phyloP scores from a whole-genome alignment of 1,140 invertebrate species.

The Tetraneura akinire region DNA sequence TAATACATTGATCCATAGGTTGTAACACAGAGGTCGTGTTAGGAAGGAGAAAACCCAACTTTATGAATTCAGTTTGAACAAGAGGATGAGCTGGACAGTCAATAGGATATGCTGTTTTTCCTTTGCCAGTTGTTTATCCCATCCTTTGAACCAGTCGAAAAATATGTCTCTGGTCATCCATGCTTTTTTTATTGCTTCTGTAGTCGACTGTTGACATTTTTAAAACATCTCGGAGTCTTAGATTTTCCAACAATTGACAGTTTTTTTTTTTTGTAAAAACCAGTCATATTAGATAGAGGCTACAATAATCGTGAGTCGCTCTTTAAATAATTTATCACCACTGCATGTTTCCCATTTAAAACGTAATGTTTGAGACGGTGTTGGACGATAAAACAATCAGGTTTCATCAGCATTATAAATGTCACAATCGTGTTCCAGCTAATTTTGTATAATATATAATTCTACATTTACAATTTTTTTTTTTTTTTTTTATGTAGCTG shows the following conservation, averaged over 20 bases:
- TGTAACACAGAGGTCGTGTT: conserved; percentile 59
- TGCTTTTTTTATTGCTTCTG: conserved; percentile 27
- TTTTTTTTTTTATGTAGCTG: too few species aligned
- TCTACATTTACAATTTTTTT: too few species aligned
- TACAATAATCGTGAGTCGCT: neutral
- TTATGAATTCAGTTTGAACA: conserved; percentile 13
- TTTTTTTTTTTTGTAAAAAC: conserved; percentile 24
- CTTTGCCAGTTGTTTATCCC: too few species aligned
- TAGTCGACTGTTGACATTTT: conserved; percentile 21
- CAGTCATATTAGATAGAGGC: conserved; percentile 8
- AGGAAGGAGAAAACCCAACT: conserved; percentile 58
- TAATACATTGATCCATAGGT: conserved; percentile 59
- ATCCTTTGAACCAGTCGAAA: neutral
- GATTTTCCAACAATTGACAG: neutral
- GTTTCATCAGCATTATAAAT: conserved; percentile 24
- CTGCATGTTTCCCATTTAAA: conserved; percentile 23
- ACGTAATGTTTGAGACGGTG: conserved; percentile 17
- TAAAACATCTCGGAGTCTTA: conserved; percentile 22
- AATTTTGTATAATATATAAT: too few species aligned
- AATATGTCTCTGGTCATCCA: conserved; percentile 30
- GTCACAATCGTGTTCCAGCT: too few species aligned
- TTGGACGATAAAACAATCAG: neutral
- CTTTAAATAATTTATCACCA: conserved; percentile 1
- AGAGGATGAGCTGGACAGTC: neutral
- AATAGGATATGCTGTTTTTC: neutral